These are phyloP conservation scores for Liolophura sinensis DNA, from an alignment of 1,140 invertebrate genomes.

Conservation along the genomic window DNA sequence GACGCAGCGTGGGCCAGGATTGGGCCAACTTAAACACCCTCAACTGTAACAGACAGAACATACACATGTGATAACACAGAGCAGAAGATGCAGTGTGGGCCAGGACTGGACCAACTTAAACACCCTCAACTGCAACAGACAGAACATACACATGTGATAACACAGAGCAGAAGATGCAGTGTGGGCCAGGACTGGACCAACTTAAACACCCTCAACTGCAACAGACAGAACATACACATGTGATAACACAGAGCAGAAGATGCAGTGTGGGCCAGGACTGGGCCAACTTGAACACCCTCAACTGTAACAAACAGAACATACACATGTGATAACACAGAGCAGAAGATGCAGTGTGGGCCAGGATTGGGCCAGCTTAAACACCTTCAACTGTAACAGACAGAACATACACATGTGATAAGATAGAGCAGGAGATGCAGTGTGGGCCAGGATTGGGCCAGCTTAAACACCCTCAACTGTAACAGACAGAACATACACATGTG, in stretches of 20 bases:
- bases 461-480: too few species aligned
- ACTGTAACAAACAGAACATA: not conserved
- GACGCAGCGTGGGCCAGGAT: conserved; percentile 97
- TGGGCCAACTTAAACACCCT: conserved; percentile 99
- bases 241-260: not conserved
- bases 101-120: not conserved
- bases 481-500: not conserved
- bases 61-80: not conserved
- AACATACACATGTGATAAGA: too few species aligned
- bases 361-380: not conserved
- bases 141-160: too few species aligned
- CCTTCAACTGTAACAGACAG: too few species aligned
- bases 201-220: too few species aligned
- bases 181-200: not conserved
- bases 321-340: not conserved
- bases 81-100: not conserved
- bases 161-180: too few species aligned
- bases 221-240: not conserved
- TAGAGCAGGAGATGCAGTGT: too few species aligned
- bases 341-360: not conserved
- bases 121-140: too few species aligned
- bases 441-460: not conserved
- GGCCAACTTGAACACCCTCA: too few species aligned
- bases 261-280: too few species aligned
- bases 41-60: conserved; percentile 70